Evolutionary conservation across 2,797 vertebrate genomes (phyloP), one percentile per base, ranked within the genome.

Genomic region (Oreonectes daqikongensis): DNA sequence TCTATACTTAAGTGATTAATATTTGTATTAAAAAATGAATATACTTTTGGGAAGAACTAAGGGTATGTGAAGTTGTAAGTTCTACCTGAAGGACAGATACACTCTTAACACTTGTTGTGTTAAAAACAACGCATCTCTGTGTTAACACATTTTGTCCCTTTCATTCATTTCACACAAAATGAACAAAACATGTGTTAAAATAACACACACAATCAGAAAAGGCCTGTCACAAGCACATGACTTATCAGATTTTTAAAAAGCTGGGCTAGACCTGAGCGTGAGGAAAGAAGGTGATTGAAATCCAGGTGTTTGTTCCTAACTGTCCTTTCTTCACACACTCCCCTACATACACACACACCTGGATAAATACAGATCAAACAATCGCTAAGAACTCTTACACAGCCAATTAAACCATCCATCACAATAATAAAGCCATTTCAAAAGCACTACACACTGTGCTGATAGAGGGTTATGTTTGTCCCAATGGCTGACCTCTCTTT

Each of bases 181-280:
- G 4, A 30, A 30, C 2, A 30, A 30, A 30, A 30, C 28, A 30
- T 4, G 4, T 4, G 4, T 4, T 30, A 30, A 30, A 30, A 30
- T 2, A 30, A 38, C 35, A 38, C 35, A 38, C 40, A 14, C 64
- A 50, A 55, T 55, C 24, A 48, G 40, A 59, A 52, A 55, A 70
- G 73, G 32, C 40, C 60, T 76, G 76, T 80, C 82, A 83, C 66
- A 40, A 70, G 30, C 82, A 82, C 79, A 80, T 82, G 84, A 82
- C 70, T 77, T 69, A 52, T 77, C 76, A 75, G 32, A 64, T 35
- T 73, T 67, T 17, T 48, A 78, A 57, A 75, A 81, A 72, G 55
- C 66, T 75, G 5, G 28, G 32, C 53, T 42, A 10, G 44, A 24
- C 17, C 48, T 65, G 40, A 24, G 64, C 28, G 57, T 50, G 17